phyloP scores from a whole-genome alignment of 2,888 invertebrate genomes.

The Onthophagus sagittarius region DNA sequence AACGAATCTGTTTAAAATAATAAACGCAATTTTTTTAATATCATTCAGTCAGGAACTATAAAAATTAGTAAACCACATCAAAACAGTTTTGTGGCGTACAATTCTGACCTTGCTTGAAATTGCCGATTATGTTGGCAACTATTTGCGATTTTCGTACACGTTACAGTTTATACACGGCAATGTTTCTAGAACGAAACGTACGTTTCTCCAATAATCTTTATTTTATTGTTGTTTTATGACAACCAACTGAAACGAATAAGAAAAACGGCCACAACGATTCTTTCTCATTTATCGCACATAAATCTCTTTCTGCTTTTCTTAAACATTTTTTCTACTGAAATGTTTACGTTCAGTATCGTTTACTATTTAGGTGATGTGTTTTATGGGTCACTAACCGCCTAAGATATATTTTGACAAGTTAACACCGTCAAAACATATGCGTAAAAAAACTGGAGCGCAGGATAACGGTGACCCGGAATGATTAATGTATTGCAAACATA shows the following conservation, averaged over 20 bases:
- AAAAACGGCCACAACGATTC: background rate
- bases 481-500: background rate
- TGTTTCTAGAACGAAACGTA: background rate
- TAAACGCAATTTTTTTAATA: background rate
- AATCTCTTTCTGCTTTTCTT: background rate
- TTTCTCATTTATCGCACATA: background rate
- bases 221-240: background rate
- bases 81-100: background rate
- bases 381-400: background rate
- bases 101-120: background rate
- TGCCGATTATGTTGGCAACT: background rate
- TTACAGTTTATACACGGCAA: background rate
- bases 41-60: background rate
- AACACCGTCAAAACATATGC: background rate
- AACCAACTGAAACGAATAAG: background rate
- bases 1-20: background rate
- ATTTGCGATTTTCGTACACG: background rate
- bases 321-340: no score
- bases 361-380: background rate
- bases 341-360: background rate
- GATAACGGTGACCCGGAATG: background rate
- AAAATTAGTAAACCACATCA: background rate
- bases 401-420: background rate
- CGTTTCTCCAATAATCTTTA: background rate
- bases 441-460: background rate